These are phyloP conservation scores for Sclerurus mexicanus DNA, from an alignment of 2,113 vertebrate genomes.

Conservation along the genomic window DNA sequence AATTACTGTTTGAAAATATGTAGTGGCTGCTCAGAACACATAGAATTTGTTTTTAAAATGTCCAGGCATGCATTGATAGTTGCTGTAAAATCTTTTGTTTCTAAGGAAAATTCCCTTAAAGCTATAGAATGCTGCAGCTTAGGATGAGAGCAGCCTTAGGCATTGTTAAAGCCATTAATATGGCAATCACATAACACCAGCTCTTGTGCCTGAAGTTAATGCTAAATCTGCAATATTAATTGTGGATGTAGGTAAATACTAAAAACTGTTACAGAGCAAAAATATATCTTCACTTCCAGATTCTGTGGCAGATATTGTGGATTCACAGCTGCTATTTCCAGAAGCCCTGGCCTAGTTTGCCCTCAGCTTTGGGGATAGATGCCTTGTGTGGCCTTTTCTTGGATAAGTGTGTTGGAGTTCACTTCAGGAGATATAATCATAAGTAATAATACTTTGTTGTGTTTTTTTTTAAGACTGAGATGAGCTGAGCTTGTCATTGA, in stretches of 20 bases:
- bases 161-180: not conserved
- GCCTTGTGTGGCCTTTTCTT: not conserved
- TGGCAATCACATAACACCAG: not conserved
- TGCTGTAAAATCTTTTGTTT: not conserved
- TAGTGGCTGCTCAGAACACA: not conserved
- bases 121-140: not conserved
- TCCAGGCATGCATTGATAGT: not conserved
- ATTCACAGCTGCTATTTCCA: slow-evolving; percentile 29
- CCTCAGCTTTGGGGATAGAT: slow-evolving; percentile 18
- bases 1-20: not conserved
- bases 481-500: not conserved
- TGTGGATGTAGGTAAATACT: not conserved
- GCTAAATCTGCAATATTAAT: not conserved
- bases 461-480: not conserved
- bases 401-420: slow-evolving; percentile 15
- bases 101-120: not conserved
- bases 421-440: not conserved
- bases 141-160: not conserved
- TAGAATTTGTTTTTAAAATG: not conserved
- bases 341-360: slow-evolving; percentile 30
- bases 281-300: not conserved
- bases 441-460: not conserved
- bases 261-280: not conserved
- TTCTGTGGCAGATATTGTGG: not conserved
- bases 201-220: not conserved